These are phyloP conservation scores for Pocota personata DNA, from an alignment of 2,888 invertebrate genomes.

Conservation along the genomic window DNA sequence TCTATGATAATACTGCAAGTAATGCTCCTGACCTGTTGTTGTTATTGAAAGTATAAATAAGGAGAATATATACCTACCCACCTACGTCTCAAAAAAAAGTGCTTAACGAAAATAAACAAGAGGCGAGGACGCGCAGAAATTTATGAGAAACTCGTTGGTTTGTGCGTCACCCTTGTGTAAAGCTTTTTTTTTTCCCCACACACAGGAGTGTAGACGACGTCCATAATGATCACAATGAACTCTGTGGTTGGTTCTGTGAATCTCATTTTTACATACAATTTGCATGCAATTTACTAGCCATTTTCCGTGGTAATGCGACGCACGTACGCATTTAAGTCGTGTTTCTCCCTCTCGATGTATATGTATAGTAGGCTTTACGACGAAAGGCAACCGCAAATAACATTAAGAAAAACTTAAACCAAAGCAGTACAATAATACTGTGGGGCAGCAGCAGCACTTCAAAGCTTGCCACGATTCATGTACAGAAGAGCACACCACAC, in stretches of 20 bases:
- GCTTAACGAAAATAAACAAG: conserved; percentile 48
- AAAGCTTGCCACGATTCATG: conserved; percentile 44
- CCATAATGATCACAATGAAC: conserved; percentile 70
- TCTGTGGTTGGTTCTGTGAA: conserved; percentile 39
- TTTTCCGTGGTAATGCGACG: conserved; percentile 32
- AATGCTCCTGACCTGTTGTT: conserved; percentile 39
- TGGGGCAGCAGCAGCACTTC: conserved; percentile 5
- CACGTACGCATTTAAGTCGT: conserved; percentile 47
- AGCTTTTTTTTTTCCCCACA: conserved; percentile 45
- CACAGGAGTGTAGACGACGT: background rate
- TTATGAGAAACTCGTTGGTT: conserved; percentile 23
- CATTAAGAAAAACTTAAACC: conserved; percentile 13
- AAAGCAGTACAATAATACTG: background rate
- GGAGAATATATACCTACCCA: background rate
- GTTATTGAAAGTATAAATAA: background rate
- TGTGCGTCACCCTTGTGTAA: conserved; percentile 55
- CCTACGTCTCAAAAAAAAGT: background rate
- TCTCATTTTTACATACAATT: conserved; percentile 48
- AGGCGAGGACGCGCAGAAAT: conserved; percentile 42
- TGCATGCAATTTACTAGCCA: conserved; percentile 43
- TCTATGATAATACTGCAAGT: conserved; percentile 1
- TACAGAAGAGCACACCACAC: too few species aligned
- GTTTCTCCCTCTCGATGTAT: background rate
- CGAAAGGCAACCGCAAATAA: conserved; percentile 23
- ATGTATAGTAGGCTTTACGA: conserved; percentile 15